These are phyloP conservation scores for Melanotus villosus DNA, from an alignment of 2,888 invertebrate species.

Conservation along the genomic window DNA sequence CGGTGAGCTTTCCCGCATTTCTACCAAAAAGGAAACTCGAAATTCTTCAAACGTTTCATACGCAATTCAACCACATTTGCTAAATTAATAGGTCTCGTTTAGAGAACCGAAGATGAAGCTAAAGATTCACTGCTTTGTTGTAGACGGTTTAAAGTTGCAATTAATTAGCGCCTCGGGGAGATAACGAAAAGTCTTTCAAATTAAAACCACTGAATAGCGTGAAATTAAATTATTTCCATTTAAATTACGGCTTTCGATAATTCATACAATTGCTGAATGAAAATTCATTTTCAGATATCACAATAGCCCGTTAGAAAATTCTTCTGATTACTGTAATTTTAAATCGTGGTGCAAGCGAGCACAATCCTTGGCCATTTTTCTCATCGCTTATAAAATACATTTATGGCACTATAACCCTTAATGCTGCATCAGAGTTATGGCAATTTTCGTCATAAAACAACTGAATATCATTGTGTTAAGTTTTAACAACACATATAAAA, in stretches of 20 bases:
- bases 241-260: not conserved
- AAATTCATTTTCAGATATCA: no score
- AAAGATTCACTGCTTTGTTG: not conserved
- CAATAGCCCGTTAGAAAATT: not conserved
- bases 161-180: constrained; percentile 4
- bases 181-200: not conserved
- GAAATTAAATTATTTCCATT: constrained; percentile 6
- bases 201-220: not conserved
- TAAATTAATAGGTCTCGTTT: not conserved
- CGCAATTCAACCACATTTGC: not conserved
- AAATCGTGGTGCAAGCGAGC: no score
- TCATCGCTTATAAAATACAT: not conserved
- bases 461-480: not conserved
- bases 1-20: not conserved
- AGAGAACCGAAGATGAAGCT: not conserved
- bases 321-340: no score
- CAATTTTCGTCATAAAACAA: not conserved
- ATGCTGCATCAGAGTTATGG: not conserved
- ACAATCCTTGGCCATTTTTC: no score
- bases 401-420: not conserved
- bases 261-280: not conserved
- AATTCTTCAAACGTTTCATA: not conserved
- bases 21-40: not conserved
- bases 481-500: constrained; percentile 17
- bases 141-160: not conserved